A percentile compares a stretch with the other conserved stretches of the same genome.
These are phyloP conservation scores for Nephrotoma appendiculata DNA, from an alignment of 2,888 invertebrate species.

Conservation along the genomic window DNA sequence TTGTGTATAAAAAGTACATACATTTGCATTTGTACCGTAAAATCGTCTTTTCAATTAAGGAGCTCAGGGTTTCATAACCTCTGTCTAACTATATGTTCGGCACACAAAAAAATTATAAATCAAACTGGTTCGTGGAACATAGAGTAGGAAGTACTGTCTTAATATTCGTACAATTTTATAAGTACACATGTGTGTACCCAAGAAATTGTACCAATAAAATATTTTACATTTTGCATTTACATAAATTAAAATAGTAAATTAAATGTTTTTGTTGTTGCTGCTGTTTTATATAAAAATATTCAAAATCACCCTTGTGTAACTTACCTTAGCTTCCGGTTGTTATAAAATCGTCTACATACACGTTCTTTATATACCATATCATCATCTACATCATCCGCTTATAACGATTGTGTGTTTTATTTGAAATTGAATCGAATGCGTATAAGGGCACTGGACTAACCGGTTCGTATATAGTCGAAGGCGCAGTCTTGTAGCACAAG, in stretches of 20 bases:
- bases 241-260: not conserved
- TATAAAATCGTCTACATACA: not conserved
- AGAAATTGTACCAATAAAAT: not conserved
- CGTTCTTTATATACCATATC: not conserved
- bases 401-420: not conserved
- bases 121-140: no score
- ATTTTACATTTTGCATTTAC: not conserved
- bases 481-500: not conserved
- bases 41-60: not conserved
- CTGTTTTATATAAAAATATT: not conserved
- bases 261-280: not conserved
- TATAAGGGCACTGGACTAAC: not conserved
- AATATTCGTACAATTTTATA: not conserved
- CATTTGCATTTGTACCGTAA: not conserved
- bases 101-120: no score
- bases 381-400: not conserved
- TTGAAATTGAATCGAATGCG: not conserved
- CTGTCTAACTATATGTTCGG: not conserved
- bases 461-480: not conserved
- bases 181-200: not conserved
- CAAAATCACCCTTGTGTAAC: slow-evolving; percentile 4
- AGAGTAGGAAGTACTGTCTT: no score
- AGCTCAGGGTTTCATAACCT: not conserved
- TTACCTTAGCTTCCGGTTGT: slow-evolving; percentile 2
- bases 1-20: not conserved